Evolutionary conservation across 2,113 vertebrate genomes (phyloP).

Genomic region (Entosphenus tridentatus): DNA sequence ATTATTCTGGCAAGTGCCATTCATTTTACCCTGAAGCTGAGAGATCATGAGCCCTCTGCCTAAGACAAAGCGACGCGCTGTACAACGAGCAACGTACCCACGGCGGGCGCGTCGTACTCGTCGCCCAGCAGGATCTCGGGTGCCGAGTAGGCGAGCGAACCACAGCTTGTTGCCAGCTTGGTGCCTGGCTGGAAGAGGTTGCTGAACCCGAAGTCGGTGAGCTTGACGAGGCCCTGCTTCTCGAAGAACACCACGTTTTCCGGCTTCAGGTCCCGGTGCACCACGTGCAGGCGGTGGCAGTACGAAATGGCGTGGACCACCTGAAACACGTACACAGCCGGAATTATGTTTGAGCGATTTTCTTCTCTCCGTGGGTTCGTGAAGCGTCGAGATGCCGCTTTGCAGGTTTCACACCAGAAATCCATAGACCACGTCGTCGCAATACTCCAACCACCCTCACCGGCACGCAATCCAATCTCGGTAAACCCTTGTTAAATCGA

Average conservation of each 20-base stretch:
- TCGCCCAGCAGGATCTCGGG: slow-evolving; percentile 88
- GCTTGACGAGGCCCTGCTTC: slow-evolving; percentile 87
- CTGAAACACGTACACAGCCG: background rate
- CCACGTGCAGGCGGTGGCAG: slow-evolving; percentile 84
- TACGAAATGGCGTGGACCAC: slow-evolving; percentile 98
- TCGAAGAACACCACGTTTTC: slow-evolving; percentile 98
- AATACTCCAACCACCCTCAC: no score
- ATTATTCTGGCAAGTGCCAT: no score
- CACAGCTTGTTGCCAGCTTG: slow-evolving; percentile 90
- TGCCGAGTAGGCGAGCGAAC: slow-evolving; percentile 81
- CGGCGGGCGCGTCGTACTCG: slow-evolving; percentile 87
- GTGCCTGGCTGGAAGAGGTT: slow-evolving; percentile 97
- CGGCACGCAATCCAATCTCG: no score
- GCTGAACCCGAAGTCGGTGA: slow-evolving; percentile 97
- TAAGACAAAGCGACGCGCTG: no score
- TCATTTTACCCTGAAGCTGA: no score
- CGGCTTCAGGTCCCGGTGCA: slow-evolving; percentile 84
- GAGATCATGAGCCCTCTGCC: no score
- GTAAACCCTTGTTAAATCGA: no score
- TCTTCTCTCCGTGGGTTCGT: no score
- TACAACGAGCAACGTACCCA: slow-evolving; percentile 35
- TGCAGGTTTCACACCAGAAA: no score
- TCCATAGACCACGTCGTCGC: no score
- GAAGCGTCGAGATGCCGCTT: no score
- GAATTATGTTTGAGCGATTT: no score